phyloP scores from a whole-genome alignment of 2,888 invertebrate genomes.

The Seladonia tumulorum region DNA sequence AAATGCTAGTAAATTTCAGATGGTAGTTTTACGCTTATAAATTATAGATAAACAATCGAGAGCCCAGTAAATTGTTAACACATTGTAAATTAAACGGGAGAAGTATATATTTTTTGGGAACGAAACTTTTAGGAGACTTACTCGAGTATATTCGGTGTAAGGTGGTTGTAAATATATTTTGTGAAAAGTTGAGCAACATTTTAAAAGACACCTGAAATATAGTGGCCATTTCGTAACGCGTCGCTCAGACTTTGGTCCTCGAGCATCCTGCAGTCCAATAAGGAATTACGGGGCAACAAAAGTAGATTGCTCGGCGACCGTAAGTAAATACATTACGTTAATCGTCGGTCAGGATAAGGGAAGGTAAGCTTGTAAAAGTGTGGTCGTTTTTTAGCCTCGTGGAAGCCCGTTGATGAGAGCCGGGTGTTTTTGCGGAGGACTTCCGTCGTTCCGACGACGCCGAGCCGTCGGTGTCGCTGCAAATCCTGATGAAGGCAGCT shows the following conservation, averaged over 20 bases:
- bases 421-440: constrained; percentile 17
- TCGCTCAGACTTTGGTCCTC: background rate
- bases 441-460: constrained; percentile 1
- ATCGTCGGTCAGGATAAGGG: constrained; percentile 4
- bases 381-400: constrained; percentile 9
- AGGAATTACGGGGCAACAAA: constrained; percentile 1
- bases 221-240: background rate
- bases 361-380: constrained; percentile 15
- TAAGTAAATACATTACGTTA: constrained; percentile 10
- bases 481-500: constrained; percentile 19
- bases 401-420: constrained; percentile 17
- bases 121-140: background rate
- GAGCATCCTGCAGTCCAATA: background rate
- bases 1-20: too few species aligned
- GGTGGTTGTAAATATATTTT: background rate
- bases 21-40: too few species aligned
- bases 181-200: background rate
- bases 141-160: background rate
- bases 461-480: constrained; percentile 5
- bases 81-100: too few species aligned
- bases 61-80: too few species aligned
- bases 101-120: background rate
- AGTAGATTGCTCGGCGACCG: constrained; percentile 10
- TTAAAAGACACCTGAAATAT: background rate
- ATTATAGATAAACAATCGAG: too few species aligned